Conservation (phyloP, 1,140 invertebrate species). For the Zaprionus inermis region DNA sequence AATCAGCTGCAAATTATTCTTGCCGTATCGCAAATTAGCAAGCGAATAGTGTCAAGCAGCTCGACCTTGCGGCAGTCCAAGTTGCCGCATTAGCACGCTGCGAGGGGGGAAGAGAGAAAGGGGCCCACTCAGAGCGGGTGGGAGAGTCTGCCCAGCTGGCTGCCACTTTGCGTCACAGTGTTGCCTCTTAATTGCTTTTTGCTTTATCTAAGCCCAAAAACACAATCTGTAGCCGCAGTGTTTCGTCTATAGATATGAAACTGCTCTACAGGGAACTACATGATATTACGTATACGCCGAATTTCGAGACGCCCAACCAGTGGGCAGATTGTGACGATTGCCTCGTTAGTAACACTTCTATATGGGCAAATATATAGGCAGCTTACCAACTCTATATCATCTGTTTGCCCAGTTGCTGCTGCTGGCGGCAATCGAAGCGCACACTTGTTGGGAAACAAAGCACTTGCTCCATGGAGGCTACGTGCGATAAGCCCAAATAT, state of each 20-base stretch:
- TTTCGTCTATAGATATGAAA: constrained; percentile 2
- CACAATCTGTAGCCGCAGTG: constrained; percentile 6
- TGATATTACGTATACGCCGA: background rate
- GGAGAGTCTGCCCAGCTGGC: background rate
- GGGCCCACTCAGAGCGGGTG: too few species aligned
- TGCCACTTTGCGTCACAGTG: background rate
- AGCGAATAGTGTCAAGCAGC: constrained; percentile 10
- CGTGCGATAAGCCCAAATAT: constrained; percentile 11
- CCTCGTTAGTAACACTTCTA: background rate
- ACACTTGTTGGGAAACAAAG: constrained; percentile 4
- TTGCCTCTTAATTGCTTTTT: background rate
- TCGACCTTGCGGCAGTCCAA: constrained; percentile 10
- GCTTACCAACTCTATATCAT: background rate
- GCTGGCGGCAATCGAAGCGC: background rate
- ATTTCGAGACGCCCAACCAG: constrained; percentile 10
- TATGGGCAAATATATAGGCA: background rate
- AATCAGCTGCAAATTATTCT: constrained; percentile 5
- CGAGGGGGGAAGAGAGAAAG: background rate
- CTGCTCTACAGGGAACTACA: constrained; percentile 16
- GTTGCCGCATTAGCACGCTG: constrained; percentile 11
- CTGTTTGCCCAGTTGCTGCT: constrained; percentile 11
- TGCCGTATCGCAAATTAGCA: constrained; percentile 14
- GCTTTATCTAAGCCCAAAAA: constrained; percentile 9
- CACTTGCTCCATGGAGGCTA: background rate
- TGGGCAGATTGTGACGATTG: background rate